Conservation (phyloP, 2,888 invertebrate genomes). For the Cataglyphis livida region DNA sequence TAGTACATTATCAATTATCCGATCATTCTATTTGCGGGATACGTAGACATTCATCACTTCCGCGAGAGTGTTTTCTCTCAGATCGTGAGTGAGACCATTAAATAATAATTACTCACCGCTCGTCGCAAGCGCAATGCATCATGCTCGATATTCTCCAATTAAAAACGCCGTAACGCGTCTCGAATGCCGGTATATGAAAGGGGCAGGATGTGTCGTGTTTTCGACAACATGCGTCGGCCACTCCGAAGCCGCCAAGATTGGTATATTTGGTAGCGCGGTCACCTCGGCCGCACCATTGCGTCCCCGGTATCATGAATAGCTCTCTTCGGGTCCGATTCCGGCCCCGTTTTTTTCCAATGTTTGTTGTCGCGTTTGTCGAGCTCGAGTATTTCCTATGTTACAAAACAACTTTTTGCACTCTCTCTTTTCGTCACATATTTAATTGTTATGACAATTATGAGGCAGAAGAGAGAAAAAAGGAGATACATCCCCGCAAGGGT, state of each 20-base stretch:
- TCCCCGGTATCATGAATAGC: conserved; percentile 94
- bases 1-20: neutral
- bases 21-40: neutral
- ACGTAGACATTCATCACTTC: neutral
- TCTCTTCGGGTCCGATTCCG: conserved; percentile 88
- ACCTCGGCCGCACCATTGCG: conserved; percentile 97
- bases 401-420: conserved; percentile 1
- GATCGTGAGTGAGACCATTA: neutral
- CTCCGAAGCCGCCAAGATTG: conserved; percentile 93
- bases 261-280: conserved; percentile 93
- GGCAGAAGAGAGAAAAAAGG: neutral
- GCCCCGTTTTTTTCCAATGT: conserved; percentile 76
- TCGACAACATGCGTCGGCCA: conserved; percentile 94
- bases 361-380: conserved; percentile 59
- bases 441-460: neutral
- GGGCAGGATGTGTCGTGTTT: conserved; percentile 95
- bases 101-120: conserved; percentile 88
- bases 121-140: conserved; percentile 97
- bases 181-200: conserved; percentile 93
- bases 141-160: conserved; percentile 96
- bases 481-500: neutral
- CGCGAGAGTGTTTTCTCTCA: neutral
- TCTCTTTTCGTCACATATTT: neutral
- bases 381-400: conserved; percentile 62
- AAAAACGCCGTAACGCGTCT: conserved; percentile 93